Conservation (phyloP, 2,113 vertebrate species). For the Mohoua ochrocephala region DNA sequence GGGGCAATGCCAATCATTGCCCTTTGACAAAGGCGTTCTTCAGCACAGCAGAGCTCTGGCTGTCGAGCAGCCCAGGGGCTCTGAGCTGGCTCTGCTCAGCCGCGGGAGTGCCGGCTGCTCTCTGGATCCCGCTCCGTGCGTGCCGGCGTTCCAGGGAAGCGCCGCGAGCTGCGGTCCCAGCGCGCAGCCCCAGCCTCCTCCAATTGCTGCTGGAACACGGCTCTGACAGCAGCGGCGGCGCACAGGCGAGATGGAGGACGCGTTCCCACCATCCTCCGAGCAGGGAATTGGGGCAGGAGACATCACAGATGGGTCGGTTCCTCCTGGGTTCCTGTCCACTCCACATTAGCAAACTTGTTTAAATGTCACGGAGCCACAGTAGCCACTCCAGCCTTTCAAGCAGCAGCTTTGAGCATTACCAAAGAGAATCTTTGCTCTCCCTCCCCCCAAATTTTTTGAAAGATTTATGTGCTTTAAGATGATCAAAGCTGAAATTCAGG, state of each 20-base stretch:
- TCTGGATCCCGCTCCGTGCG: neutral
- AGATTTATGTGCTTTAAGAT: constrained; percentile 65
- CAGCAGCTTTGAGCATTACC: constrained; percentile 33
- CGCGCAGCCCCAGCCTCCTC: neutral
- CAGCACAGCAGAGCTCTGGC: neutral
- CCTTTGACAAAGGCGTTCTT: neutral
- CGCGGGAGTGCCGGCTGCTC: neutral
- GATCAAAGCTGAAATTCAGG: constrained; percentile 67
- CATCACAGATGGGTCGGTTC: neutral
- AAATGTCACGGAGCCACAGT: neutral
- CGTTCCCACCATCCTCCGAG: fast-evolving
- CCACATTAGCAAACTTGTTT: neutral
- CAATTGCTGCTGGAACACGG: neutral
- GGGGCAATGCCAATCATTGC: neutral
- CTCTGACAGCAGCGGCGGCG: neutral
- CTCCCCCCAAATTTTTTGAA: constrained; percentile 6
- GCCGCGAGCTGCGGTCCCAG: neutral
- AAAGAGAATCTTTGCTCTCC: constrained; percentile 30
- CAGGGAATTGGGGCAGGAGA: neutral
- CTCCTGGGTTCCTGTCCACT: neutral
- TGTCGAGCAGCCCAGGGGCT: neutral
- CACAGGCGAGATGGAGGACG: neutral
- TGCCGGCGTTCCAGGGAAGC: neutral
- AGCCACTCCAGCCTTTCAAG: constrained; percentile 15
- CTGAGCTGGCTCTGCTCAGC: neutral